Evolutionary conservation across 2,113 vertebrate genomes (phyloP).

Genomic region (Pangasianodon gigas): DNA sequence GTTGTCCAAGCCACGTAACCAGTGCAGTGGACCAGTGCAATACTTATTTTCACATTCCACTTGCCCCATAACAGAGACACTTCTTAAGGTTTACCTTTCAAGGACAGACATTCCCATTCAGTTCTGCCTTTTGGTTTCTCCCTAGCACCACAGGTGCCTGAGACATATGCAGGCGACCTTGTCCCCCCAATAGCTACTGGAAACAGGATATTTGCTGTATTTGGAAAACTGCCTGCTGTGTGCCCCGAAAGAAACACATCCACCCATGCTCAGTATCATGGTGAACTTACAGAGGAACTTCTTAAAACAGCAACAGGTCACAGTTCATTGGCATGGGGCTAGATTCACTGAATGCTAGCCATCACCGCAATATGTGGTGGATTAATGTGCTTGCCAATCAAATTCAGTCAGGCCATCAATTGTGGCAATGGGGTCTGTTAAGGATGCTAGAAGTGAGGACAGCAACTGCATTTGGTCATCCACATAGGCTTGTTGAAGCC

Average conservation of each 20-base stretch:
- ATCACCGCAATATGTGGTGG: background rate
- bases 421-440: background rate
- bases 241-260: background rate
- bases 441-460: background rate
- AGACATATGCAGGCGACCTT: background rate
- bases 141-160: background rate
- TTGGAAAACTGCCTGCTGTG: background rate
- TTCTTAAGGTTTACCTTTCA: background rate
- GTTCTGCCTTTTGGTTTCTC: background rate
- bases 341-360: background rate
- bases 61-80: background rate
- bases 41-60: background rate
- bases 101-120: background rate
- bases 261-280: background rate
- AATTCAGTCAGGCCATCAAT: background rate
- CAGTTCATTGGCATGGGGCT: background rate
- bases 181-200: background rate
- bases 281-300: background rate
- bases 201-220: background rate
- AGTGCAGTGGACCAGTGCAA: background rate
- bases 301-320: background rate
- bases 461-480: background rate
- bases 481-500: background rate
- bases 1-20: background rate
- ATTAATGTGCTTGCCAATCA: background rate